Base-by-base conservation (phyloP, 2,888 invertebrate species). In the Eristalinus sepulchralis region DNA sequence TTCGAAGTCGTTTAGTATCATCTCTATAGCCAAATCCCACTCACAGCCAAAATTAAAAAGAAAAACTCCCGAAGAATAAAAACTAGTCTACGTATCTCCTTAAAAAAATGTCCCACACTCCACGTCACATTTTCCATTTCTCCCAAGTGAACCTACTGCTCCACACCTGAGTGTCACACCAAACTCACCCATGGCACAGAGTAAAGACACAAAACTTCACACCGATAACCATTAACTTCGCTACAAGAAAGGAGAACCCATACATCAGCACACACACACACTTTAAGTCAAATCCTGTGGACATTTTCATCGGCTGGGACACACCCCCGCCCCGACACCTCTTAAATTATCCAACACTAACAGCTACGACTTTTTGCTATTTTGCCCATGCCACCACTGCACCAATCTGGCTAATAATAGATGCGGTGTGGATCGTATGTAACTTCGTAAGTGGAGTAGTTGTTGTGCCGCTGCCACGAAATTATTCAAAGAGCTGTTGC, bases 401-500 rank as follows among this genome's bases (percentile, higher is more conserved):
- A 27, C 17, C 55, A 33, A 70, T 4, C 71, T 53, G 62, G 31
- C 34, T 59, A 66, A 82, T 81, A 82, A 82, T 76, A 82, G 82
- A 86, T 78, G 64, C 8, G 62, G 78, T 64, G 64, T 77, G 73
- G 73, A 64, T 73, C 64, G 47, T 47, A 47, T 47, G 47, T 47
- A 47, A 47, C 47, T 47, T 47, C 47, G 77, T 75, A 78, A 82
- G 76, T 81, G 72, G 81, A 71, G 63, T 79, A 82, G 85, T 73
- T 66, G 64, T 24, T 75, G 62, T 75, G 47, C 47, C 60, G 73
- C 72, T 33, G 67, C 70, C 75, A 60, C 22, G 34, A 79, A 86
- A 86, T 86, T 86, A 86, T 86, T 86, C 86, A 86, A 86, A 85
- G 73, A 86, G 83, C 79, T 83, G 75, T 86, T 86, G 71, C 71